Conservation (phyloP, 2,888 invertebrate genomes). For the Papilio gigon region DNA sequence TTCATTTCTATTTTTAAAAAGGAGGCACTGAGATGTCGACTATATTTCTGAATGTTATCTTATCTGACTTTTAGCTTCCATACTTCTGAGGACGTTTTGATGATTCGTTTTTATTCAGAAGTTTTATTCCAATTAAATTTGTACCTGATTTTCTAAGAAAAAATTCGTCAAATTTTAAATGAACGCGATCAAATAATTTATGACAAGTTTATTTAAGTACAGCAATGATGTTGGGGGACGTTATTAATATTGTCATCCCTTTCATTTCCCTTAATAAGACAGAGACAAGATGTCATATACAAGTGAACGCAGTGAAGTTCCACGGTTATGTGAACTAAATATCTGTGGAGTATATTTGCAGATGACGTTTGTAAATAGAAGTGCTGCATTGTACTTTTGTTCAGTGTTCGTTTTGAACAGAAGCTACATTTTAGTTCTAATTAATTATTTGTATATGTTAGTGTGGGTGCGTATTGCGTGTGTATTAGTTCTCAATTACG, state of each 20-base stretch:
- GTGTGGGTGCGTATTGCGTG: no score
- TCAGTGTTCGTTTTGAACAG: not conserved
- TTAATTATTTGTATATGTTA: not conserved
- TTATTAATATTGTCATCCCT: no score
- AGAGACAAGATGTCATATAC: no score
- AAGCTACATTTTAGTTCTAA: not conserved
- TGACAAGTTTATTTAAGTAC: not conserved
- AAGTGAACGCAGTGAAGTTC: no score
- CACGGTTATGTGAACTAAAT: constrained; percentile 5
- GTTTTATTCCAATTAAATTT: constrained; percentile 10
- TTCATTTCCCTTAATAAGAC: no score
- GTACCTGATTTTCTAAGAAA: not conserved
- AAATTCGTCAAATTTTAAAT: not conserved
- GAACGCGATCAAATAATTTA: not conserved
- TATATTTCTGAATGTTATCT: constrained; percentile 5
- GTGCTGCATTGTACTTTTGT: not conserved
- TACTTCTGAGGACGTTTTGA: constrained; percentile 6
- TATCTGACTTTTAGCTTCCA: constrained; percentile 2
- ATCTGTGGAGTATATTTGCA: not conserved
- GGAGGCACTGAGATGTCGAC: not conserved
- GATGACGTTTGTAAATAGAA: not conserved
- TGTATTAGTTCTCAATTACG: not conserved
- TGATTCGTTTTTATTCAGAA: constrained; percentile 3
- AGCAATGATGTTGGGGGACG: no score
- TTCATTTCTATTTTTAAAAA: not conserved